phyloP scores from a whole-genome alignment of 1,140 invertebrate species.

The Calliphora vicina region DNA sequence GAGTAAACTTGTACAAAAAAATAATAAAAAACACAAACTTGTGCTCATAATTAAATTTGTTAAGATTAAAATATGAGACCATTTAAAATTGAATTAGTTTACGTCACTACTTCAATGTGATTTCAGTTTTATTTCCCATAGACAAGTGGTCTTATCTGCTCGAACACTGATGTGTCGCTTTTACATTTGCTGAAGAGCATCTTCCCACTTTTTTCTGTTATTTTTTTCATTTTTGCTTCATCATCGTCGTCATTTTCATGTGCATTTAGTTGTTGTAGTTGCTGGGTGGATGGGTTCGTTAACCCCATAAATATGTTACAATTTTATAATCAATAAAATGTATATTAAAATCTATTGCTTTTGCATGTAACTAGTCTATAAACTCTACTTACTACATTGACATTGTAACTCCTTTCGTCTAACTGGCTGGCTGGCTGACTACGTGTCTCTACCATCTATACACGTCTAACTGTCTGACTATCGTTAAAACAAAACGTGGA shows the following conservation, averaged over 20 bases:
- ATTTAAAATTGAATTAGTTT: not conserved
- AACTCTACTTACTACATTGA: not conserved
- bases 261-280: no score
- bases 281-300: not conserved
- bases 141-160: not conserved
- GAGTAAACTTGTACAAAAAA: not conserved
- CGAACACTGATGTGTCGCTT: not conserved
- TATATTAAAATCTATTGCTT: conserved; percentile 1
- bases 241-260: not conserved
- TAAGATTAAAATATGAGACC: not conserved
- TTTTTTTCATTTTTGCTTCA: not conserved
- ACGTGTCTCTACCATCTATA: no score
- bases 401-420: not conserved
- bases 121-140: not conserved
- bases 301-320: not conserved
- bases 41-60: not conserved
- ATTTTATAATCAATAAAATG: conserved; percentile 14
- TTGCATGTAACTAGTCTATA: not conserved
- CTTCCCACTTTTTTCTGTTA: not conserved
- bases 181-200: not conserved
- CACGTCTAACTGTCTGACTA: no score
- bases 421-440: no score
- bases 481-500: no score
- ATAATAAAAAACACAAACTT: not conserved
- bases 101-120: not conserved